phyloP scores from a whole-genome alignment of 2,113 vertebrate genomes.

The Lophochroa leadbeateri region DNA sequence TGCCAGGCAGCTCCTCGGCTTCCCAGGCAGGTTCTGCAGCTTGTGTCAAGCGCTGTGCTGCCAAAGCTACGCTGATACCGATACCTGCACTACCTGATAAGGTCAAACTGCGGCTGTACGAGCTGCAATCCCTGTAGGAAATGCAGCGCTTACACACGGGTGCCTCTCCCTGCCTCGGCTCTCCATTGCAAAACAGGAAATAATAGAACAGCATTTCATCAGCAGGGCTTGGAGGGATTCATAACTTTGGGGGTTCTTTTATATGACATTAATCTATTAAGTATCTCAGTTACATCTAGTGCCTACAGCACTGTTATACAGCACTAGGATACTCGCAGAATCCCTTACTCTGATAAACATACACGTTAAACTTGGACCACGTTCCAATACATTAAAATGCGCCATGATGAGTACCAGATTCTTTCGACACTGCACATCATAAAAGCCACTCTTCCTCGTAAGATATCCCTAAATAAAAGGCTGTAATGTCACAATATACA shows the following conservation, averaged over 20 bases:
- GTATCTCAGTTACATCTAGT: not conserved
- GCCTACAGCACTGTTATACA: not conserved
- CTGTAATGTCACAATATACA: not conserved
- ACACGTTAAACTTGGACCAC: accelerated
- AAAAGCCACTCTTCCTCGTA: not conserved
- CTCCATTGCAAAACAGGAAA: not conserved
- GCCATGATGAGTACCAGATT: not conserved
- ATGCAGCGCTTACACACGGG: accelerated
- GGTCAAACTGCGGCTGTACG: not conserved
- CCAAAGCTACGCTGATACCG: accelerated
- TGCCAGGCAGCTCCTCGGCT: not conserved
- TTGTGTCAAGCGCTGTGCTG: not conserved
- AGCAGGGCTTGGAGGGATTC: not conserved
- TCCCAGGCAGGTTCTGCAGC: not conserved
- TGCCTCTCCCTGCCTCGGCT: not conserved
- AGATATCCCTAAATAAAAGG: not conserved
- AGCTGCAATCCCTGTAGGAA: not conserved
- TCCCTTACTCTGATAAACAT: not conserved
- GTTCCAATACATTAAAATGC: not conserved
- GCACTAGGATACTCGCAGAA: accelerated
- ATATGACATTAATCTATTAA: not conserved
- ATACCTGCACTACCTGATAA: not conserved
- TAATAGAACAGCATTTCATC: accelerated
- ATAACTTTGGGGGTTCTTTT: too few species aligned
- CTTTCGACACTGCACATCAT: accelerated